Base-by-base conservation (phyloP, 2,113 vertebrate genomes). In the Procapra przewalskii region DNA sequence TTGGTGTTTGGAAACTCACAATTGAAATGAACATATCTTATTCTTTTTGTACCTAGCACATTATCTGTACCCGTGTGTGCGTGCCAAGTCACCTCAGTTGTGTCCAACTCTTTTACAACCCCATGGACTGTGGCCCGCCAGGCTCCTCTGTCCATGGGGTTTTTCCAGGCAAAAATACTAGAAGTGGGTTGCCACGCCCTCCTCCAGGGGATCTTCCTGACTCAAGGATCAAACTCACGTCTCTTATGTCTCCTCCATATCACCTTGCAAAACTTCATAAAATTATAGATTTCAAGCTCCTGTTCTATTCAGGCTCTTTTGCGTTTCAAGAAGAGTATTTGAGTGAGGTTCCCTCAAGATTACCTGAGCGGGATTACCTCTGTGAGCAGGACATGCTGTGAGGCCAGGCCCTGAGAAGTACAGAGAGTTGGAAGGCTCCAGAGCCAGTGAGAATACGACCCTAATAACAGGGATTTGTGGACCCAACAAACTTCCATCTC, bases 271-370 rank as follows among this genome's bases (percentile, higher is more conserved):
- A 80, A 89, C 15, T 45, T 88, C n/a, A 55, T 48, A 95, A 77
- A 77, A 90, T 40, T 16, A 33, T 27, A 75, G 33, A 86, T 12
- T 80, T 59, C 48, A 83, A 71, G 60, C 3, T 95, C 80, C 29
- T 79, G 3, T 45, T 91, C 45, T 82, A 45, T 33, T 92, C 79
- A 79, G 33, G 36, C 8, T 29, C 45, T 87, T 96, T 27, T 25
- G 31, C 50, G 48, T 88, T 96, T 86, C 79, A 97, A 92, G 79
- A 92, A 80, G 31, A 91, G 85, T n/a, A 91, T 79, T 2, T 79
- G 59, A 86, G 25, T 92, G 88, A 57, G 45, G 1, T 91, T 57
- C 79, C 45, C 5, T 95, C 45, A 88, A 71, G n/a, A 96, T 43
- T 71, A 81, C 31, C 60, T 80, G n/a, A 75, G 17, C 11, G 15